Conservation (phyloP, 2,113 vertebrate genomes). For the Dendrocopos noguchii region DNA sequence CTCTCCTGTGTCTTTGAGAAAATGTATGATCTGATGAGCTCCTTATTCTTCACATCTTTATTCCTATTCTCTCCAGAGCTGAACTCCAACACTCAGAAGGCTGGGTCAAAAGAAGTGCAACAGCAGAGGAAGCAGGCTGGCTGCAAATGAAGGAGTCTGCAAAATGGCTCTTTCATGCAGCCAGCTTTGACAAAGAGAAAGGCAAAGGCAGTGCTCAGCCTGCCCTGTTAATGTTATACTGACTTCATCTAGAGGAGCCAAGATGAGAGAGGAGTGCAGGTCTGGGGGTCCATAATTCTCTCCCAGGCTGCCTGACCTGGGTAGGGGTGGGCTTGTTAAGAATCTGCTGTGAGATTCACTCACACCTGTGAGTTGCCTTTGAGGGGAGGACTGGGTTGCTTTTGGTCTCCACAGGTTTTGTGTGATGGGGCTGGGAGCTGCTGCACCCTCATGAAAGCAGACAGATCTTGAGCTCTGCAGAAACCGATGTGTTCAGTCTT, state of each 20-base stretch:
- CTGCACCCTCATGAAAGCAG: not conserved
- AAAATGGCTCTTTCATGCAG: not conserved
- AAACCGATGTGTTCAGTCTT: not conserved
- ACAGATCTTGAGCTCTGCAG: not conserved
- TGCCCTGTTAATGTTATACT: not conserved
- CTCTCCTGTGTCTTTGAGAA: not conserved
- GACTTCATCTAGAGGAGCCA: not conserved
- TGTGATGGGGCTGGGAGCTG: not conserved
- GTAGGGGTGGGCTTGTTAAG: not conserved
- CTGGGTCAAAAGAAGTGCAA: slow-evolving; percentile 26
- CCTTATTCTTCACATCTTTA: not conserved
- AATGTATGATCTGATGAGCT: not conserved
- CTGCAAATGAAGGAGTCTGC: not conserved
- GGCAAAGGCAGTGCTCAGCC: not conserved
- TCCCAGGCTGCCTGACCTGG: not conserved
- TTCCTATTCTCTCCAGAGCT: not conserved
- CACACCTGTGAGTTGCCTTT: not conserved
- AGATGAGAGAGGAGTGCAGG: not conserved
- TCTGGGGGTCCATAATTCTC: not conserved
- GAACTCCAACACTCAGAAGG: not conserved
- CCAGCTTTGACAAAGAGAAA: not conserved
- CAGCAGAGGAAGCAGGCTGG: not conserved
- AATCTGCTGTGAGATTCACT: not conserved
- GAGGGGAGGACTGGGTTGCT: not conserved
- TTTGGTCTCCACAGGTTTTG: not conserved